Percentiles rank a stretch among this genome's conserved stretches.
Evolutionary conservation across 1,140 invertebrate species (phyloP).

Genomic region (Drosophila santomea): DNA sequence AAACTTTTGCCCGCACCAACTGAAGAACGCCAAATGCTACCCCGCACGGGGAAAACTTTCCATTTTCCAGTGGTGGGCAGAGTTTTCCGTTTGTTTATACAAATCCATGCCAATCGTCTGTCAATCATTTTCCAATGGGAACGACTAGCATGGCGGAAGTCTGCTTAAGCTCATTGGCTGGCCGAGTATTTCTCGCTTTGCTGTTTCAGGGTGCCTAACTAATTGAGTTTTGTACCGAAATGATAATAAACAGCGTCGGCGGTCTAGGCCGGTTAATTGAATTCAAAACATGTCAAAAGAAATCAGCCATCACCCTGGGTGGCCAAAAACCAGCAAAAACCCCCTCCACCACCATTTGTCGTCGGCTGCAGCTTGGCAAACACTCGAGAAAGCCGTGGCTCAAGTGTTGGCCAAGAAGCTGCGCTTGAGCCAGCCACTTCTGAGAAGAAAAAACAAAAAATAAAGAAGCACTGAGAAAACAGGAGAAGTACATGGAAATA

Average conservation of each 20-base stretch:
- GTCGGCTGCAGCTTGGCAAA: conserved; percentile 63
- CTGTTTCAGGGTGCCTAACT: conserved; percentile 39
- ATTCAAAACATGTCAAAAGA: conserved; percentile 81
- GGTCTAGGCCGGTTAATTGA: conserved; percentile 67
- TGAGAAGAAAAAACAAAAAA: conserved; percentile 17
- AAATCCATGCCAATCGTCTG: conserved; percentile 84
- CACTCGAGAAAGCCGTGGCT: conserved; percentile 52
- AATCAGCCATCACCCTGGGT: conserved; percentile 66
- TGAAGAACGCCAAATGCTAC: conserved; percentile 46
- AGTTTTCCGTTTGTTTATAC: conserved; percentile 71
- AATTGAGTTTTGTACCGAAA: conserved; percentile 75
- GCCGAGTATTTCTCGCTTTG: conserved; percentile 27
- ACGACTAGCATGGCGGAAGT: conserved; percentile 72
- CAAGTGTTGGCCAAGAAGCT: conserved; percentile 71
- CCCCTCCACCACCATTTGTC: conserved; percentile 29
- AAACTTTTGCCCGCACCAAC: conserved; percentile 59
- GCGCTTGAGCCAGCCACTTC: conserved; percentile 62
- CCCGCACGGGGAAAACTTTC: conserved; percentile 57
- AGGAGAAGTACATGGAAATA: no score
- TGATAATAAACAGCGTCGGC: conserved; percentile 73
- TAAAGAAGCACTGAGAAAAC: background rate
- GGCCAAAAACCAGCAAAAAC: conserved; percentile 30
- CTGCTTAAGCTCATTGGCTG: conserved; percentile 74
- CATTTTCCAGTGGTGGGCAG: conserved; percentile 50
- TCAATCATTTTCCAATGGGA: conserved; percentile 81